Evolutionary conservation across 2,888 invertebrate species (phyloP).

Genomic region (Drosophila merina): DNA sequence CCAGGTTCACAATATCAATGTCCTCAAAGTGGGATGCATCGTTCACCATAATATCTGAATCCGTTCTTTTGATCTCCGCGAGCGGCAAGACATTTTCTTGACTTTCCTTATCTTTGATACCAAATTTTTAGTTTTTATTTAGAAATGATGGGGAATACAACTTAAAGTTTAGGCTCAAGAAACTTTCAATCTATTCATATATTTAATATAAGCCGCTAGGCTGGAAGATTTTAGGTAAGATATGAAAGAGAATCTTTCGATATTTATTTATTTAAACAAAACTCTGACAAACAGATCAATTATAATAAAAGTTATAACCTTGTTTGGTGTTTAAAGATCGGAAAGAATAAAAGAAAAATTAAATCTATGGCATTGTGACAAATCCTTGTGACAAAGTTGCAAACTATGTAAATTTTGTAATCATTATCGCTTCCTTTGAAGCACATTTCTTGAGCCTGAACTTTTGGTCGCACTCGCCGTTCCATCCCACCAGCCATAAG

Average conservation of each 20-base stretch:
- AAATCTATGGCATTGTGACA: too few relatives aligned
- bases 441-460: conserved; percentile 14
- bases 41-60: conserved; percentile 80
- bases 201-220: too few relatives aligned
- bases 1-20: conserved; percentile 82
- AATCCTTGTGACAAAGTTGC: too few relatives aligned
- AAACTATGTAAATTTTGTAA: not conserved
- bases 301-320: too few relatives aligned
- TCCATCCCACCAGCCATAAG: conserved; percentile 9
- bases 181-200: not conserved
- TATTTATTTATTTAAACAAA: too few relatives aligned
- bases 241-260: too few relatives aligned
- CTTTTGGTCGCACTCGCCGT: conserved; percentile 5
- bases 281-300: too few relatives aligned
- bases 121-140: conserved; percentile 7
- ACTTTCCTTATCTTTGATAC: conserved; percentile 11
- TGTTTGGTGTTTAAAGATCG: too few relatives aligned
- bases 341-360: too few relatives aligned
- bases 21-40: conserved; percentile 78
- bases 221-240: too few relatives aligned
- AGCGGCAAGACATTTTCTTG: not conserved
- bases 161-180: conserved; percentile 7
- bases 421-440: not conserved
- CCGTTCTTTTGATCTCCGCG: conserved; percentile 34
- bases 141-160: not conserved